Percentiles rank a stretch among this genome's conserved stretches.
Evolutionary conservation across 2,113 vertebrate species (phyloP).

Genomic region (Osmerus mordax): DNA sequence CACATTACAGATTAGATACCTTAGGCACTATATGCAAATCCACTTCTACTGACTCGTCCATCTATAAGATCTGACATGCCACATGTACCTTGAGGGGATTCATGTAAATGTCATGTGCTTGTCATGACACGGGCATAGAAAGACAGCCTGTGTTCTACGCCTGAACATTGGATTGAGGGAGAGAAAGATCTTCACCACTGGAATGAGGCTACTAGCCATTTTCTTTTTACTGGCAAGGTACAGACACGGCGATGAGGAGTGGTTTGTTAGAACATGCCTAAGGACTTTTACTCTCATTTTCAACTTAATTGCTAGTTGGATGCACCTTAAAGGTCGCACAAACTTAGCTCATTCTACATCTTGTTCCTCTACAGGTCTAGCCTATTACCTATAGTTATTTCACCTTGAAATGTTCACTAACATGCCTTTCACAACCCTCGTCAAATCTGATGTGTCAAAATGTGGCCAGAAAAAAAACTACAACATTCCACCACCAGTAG

Average conservation of each 20-base stretch:
- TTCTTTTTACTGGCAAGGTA: background rate
- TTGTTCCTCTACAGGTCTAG: background rate
- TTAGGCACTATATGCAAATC: too few species aligned
- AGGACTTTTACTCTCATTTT: conserved; percentile 11
- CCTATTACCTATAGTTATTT: conserved; percentile 14
- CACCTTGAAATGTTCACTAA: conserved; percentile 23
- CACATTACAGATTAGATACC: too few species aligned
- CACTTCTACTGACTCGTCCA: too few species aligned
- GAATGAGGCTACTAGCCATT: conserved; percentile 14
- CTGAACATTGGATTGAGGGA: conserved; percentile 17
- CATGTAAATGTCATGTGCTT: background rate
- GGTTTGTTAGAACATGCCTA: conserved; percentile 29
- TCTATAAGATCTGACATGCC: too few species aligned
- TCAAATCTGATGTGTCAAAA: background rate
- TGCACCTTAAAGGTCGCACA: conserved; percentile 5
- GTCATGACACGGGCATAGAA: background rate
- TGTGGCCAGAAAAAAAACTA: conserved; percentile 14
- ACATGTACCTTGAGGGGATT: background rate
- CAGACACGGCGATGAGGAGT: conserved; percentile 9
- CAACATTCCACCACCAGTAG: conserved; percentile 42
- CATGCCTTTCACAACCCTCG: conserved; percentile 15
- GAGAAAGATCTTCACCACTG: background rate
- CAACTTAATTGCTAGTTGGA: conserved; percentile 9
- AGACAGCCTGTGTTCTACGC: conserved; percentile 13
- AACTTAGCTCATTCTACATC: background rate